Percentiles rank a stretch among this genome's conserved stretches.
These are phyloP conservation scores for Synanthedon formicaeformis DNA, from an alignment of 2,888 invertebrate species.

Conservation along the genomic window DNA sequence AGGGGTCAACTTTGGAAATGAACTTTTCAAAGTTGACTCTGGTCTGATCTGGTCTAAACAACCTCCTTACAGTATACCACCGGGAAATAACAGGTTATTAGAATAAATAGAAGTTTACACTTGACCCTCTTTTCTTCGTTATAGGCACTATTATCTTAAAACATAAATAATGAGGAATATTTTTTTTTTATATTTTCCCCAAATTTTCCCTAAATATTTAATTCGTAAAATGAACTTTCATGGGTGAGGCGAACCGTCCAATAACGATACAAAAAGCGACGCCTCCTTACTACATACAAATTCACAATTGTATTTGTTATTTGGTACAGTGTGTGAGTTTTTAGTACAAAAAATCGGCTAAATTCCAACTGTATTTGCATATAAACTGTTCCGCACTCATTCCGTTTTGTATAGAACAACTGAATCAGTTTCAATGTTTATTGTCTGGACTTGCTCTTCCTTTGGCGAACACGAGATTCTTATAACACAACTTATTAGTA, in stretches of 20 bases:
- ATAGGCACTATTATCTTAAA: not conserved
- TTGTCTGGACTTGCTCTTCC: not conserved
- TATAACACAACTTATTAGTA: no score
- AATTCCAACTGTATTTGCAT: not conserved
- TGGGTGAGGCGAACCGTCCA: conserved; percentile 11
- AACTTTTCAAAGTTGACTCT: no score
- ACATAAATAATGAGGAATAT: no score
- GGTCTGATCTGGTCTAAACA: no score
- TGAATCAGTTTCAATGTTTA: not conserved
- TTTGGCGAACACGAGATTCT: no score
- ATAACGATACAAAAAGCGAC: conserved; percentile 8
- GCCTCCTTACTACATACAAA: conserved; percentile 20
- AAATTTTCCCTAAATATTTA: no score
- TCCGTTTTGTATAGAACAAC: no score
- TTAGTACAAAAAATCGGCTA: not conserved
- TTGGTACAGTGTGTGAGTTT: not conserved
- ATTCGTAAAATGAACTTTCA: not conserved
- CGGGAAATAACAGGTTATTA: not conserved
- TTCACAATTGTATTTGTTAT: not conserved
- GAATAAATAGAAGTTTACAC: not conserved
- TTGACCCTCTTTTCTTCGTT: not conserved
- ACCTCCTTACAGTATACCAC: no score
- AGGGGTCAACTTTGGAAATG: no score
- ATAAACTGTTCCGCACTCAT: not conserved
- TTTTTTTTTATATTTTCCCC: no score